These are phyloP conservation scores for Tinamus major DNA, from an alignment of 2,797 vertebrate species.

Conservation along the genomic window DNA sequence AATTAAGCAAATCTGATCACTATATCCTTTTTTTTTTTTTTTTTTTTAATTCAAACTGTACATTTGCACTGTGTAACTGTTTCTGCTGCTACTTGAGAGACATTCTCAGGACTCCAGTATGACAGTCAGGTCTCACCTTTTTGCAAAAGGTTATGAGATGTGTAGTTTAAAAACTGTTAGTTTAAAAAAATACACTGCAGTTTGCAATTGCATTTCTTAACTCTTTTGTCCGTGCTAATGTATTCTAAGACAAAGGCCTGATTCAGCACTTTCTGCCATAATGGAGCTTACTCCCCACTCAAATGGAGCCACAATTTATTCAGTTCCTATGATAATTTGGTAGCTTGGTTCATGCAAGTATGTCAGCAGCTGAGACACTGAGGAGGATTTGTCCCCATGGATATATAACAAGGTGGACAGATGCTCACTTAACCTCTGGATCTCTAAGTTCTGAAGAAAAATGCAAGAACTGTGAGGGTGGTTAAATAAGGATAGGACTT, in stretches of 20 bases:
- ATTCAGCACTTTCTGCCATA: background rate
- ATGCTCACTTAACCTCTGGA: slow-evolving; percentile 29
- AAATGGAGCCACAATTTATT: background rate
- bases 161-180: slow-evolving; percentile 21
- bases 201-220: background rate
- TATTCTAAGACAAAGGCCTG: background rate
- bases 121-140: background rate
- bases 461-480: background rate
- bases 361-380: background rate
- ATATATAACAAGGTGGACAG: background rate
- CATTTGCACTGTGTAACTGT: slow-evolving; percentile 38
- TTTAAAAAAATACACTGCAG: background rate
- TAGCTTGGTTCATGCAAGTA: background rate
- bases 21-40: slow-evolving; percentile 27
- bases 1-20: slow-evolving; percentile 39
- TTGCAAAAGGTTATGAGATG: background rate
- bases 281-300: rapidly evolving
- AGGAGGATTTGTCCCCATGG: background rate
- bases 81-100: background rate
- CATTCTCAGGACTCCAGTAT: background rate
- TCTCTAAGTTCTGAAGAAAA: slow-evolving; percentile 1
- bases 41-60: background rate
- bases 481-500: background rate
- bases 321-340: background rate
- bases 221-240: background rate